A percentile compares a stretch with the other conserved stretches of the same genome.
Evolutionary conservation across 2,113 vertebrate species (phyloP).

Genomic region (Dinomys branickii): DNA sequence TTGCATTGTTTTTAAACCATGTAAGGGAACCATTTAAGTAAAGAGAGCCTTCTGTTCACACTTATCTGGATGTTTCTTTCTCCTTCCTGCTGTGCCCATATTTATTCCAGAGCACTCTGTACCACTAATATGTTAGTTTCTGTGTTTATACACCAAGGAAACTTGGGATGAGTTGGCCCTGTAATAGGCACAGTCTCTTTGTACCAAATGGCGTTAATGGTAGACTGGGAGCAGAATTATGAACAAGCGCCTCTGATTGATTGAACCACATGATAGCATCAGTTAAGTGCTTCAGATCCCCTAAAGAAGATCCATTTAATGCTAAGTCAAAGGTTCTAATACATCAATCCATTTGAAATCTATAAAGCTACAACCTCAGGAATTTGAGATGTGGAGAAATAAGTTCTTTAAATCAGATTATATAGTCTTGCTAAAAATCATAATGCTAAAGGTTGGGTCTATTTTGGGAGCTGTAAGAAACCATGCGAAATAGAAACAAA

Average conservation of each 20-base stretch:
- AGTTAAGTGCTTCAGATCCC: not conserved
- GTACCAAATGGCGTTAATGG: conserved; percentile 34
- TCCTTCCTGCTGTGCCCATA: conserved; percentile 58
- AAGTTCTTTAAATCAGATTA: not conserved
- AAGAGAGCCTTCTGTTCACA: conserved; percentile 61
- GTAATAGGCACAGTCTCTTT: conserved; percentile 7
- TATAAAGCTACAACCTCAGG: not conserved
- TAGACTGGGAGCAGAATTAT: not conserved
- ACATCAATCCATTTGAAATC: conserved; percentile 6
- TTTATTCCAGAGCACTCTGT: conserved; percentile 61
- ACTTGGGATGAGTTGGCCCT: conserved; percentile 17
- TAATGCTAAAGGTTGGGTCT: not conserved
- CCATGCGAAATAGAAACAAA: conserved; percentile 34
- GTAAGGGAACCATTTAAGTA: conserved; percentile 33
- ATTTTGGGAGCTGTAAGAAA: conserved; percentile 7
- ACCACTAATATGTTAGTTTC: conserved; percentile 41
- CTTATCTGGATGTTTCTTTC: conserved; percentile 45
- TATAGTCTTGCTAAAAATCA: not conserved
- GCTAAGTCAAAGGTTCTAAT: not conserved
- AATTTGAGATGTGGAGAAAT: conserved; percentile 4
- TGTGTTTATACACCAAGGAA: conserved; percentile 15
- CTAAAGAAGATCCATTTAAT: not conserved
- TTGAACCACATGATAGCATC: not conserved
- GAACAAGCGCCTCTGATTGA: not conserved
- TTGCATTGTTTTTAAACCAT: conserved; percentile 9